These are phyloP conservation scores for Tauraco hartlaubi DNA, from an alignment of 2,797 vertebrate species.

Conservation along the genomic window DNA sequence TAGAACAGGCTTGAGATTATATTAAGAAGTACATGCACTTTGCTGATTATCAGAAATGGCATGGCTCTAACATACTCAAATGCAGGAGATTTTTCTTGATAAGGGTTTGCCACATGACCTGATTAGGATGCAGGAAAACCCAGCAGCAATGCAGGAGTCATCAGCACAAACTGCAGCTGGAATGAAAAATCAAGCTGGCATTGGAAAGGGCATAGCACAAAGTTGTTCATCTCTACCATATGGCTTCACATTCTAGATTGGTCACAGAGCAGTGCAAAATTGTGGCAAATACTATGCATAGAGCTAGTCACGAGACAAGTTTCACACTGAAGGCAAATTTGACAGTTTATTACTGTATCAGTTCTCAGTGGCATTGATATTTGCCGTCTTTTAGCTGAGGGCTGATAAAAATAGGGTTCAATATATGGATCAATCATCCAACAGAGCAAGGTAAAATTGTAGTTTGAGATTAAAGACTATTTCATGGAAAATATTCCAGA, in stretches of 20 bases:
- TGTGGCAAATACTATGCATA: background rate
- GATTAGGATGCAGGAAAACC: constrained; percentile 27
- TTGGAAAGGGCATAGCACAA: background rate
- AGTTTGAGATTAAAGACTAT: background rate
- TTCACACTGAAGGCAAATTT: background rate
- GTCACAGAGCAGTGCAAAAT: background rate
- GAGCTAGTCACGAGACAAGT: background rate
- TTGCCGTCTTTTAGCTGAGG: background rate
- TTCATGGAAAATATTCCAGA: background rate
- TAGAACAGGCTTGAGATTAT: background rate
- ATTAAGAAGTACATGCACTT: background rate
- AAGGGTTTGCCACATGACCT: background rate
- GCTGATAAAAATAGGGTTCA: background rate
- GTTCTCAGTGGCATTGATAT: background rate
- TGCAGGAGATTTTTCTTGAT: constrained; percentile 26
- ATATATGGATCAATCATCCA: background rate
- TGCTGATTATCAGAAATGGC: background rate
- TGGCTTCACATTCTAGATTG: background rate
- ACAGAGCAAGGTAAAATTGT: background rate
- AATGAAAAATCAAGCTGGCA: background rate
- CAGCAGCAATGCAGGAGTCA: background rate
- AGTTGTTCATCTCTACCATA: background rate
- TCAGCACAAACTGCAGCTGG: background rate
- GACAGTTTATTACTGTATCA: background rate
- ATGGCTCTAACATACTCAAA: background rate